Evolutionary conservation across 2,113 vertebrate species (phyloP), one percentile per base, ranked within the genome.

Genomic region (Tachysurus fulvidraco): DNA sequence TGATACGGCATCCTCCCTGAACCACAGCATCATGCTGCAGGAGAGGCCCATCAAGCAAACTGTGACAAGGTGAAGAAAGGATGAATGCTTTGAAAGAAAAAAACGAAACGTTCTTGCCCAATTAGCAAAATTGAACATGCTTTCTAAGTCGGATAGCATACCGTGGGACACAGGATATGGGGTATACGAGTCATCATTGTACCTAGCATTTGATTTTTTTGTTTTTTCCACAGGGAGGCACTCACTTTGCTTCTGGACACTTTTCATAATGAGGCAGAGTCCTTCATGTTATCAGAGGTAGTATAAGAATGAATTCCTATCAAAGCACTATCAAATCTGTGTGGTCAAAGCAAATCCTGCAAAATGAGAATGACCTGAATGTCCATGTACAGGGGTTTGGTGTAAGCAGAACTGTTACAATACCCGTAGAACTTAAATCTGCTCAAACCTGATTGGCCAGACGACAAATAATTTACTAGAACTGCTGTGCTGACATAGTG

Each of bases 21-120:
- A 99, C 94, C 97, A 98, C 93, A 93, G 93, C 93, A 93, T 99
- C 91, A 95, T 97, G 82, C 95, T 99, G 54, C 97, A 99, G 90
- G 98, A 99, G 92, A 95, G 97, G 41, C 97, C 98, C 44, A 95
- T 99, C 93, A 99, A 96, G 85, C 98, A 99, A 93, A 99, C 98
- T 1, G 96, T 99, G 90, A 99, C 97, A 93, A 98, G 97, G 98
- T 99, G 91, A 93, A 94, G 30, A 64, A 6, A 86, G n/a, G 25
- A 69, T 41, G 12, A 50, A 7, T 76, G 50, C 14, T 76, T 74
- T 3, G 46, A 44, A 41, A 41, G 41, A 41, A 0, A 13, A 65
- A 5, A 44, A 21, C 5, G 21, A 50, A n/a, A 52, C n/a, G 4
- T 4, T 0, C 11, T 25, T 46, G 9, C 5, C 25, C 25, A n/a